Evolutionary conservation across 2,888 invertebrate species (phyloP).

Genomic region (Trissolcus japonicus): DNA sequence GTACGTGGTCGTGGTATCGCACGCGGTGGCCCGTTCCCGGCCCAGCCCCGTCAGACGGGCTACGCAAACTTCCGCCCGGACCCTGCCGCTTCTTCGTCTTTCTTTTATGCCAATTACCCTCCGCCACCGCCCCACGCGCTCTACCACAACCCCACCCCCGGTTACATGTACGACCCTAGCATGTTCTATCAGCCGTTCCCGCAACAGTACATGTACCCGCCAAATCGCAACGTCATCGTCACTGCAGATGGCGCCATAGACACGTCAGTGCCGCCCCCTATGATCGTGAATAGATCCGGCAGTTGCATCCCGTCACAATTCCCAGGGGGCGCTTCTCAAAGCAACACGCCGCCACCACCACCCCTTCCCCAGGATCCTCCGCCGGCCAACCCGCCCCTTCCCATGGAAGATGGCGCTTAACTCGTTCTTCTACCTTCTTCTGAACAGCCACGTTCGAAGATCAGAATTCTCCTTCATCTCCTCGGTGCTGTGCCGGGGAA

Average conservation of each 20-base stretch:
- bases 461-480: background rate
- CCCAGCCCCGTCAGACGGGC: constrained; percentile 61
- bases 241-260: constrained; percentile 71
- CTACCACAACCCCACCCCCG: constrained; percentile 36
- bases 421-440: background rate
- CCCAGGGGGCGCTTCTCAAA: constrained; percentile 79
- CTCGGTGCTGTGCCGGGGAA: no score
- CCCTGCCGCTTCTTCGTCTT: constrained; percentile 59
- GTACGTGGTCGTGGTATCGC: constrained; percentile 72
- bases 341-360: constrained; percentile 78
- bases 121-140: constrained; percentile 29
- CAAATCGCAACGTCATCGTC: constrained; percentile 66
- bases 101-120: constrained; percentile 67
- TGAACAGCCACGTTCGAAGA: background rate
- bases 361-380: constrained; percentile 66
- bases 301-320: constrained; percentile 77
- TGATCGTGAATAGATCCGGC: constrained; percentile 63
- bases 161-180: constrained; percentile 67
- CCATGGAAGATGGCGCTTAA: background rate
- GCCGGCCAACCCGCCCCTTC: constrained; percentile 11
- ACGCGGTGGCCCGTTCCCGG: constrained; percentile 63
- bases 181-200: constrained; percentile 68
- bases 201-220: constrained; percentile 66
- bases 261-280: constrained; percentile 72
- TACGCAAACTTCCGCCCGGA: constrained; percentile 47